These are phyloP conservation scores for Prunella himalayana DNA, from an alignment of 2,113 vertebrate genomes.

Conservation along the genomic window DNA sequence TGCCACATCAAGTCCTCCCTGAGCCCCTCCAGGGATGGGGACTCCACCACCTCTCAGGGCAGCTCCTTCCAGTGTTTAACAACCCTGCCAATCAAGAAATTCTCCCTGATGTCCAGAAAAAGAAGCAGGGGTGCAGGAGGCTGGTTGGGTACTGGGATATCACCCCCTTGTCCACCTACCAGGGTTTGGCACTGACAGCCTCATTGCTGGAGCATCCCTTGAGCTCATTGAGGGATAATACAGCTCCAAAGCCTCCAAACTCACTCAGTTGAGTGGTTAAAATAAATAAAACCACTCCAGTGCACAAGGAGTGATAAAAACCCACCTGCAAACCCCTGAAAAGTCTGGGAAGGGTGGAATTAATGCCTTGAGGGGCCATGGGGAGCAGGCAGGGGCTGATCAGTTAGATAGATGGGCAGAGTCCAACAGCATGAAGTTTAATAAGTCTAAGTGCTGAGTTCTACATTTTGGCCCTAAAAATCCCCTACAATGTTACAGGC, in stretches of 20 bases:
- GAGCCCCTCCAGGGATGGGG: too few species aligned
- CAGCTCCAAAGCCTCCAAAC: neutral
- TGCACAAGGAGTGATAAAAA: fast-evolving
- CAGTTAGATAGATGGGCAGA: too few species aligned
- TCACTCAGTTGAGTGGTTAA: fast-evolving
- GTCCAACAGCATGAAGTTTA: too few species aligned
- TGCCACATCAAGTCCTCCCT: fast-evolving
- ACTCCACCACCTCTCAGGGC: neutral
- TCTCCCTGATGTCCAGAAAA: neutral
- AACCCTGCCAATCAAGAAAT: neutral
- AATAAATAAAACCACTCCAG: neutral
- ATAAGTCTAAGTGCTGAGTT: too few species aligned
- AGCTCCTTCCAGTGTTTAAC: neutral
- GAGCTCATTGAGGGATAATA: neutral
- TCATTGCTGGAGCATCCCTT: neutral
- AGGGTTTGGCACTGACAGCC: fast-evolving
- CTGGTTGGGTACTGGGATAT: neutral
- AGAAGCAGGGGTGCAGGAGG: fast-evolving
- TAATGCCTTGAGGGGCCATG: fast-evolving
- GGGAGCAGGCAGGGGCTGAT: neutral
- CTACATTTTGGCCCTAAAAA: too few species aligned
- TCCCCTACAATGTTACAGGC: too few species aligned
- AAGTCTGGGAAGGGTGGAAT: fast-evolving
- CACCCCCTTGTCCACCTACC: fast-evolving
- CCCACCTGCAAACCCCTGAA: fast-evolving